Evolutionary conservation across 2,113 vertebrate genomes (phyloP).

Genomic region (Egretta garzetta): DNA sequence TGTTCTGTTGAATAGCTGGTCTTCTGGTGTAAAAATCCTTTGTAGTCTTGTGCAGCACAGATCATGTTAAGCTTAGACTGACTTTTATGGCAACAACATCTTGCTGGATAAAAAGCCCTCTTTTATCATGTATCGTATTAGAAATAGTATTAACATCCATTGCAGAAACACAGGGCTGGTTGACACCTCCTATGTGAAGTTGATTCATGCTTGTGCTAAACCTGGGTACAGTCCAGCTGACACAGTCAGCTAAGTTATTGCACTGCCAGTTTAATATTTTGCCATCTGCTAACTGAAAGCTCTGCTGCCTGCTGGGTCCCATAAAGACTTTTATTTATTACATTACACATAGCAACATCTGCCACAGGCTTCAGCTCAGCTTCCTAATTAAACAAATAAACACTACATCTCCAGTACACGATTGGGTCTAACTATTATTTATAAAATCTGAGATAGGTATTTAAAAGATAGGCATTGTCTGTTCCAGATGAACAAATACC

Average conservation of each 20-base stretch:
- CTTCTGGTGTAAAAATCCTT: not conserved
- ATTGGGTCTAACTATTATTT: slow-evolving; percentile 6
- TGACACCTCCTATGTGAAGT: slow-evolving; percentile 35
- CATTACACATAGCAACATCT: slow-evolving; percentile 81
- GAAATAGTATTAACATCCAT: not conserved
- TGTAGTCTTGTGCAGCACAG: not conserved
- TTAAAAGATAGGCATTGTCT: not conserved
- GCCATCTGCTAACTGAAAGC: slow-evolving; percentile 81
- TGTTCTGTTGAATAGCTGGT: not conserved
- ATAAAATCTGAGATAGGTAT: not conserved
- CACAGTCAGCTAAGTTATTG: slow-evolving; percentile 65
- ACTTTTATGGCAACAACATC: not conserved
- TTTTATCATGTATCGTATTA: not conserved
- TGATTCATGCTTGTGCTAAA: slow-evolving; percentile 60
- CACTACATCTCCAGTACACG: slow-evolving; percentile 37
- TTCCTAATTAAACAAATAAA: slow-evolving; percentile 80
- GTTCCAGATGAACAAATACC: not conserved
- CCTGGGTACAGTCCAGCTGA: slow-evolving; percentile 69
- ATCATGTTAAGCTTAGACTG: not conserved
- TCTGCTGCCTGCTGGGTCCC: slow-evolving; percentile 77
- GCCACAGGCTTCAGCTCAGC: slow-evolving; percentile 66
- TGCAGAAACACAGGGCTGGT: not conserved
- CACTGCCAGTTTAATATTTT: slow-evolving; percentile 79
- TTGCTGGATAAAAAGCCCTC: not conserved
- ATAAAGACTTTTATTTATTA: slow-evolving; percentile 84